Percentiles rank a stretch among this genome's conserved stretches.
Evolutionary conservation across 1,140 invertebrate species (phyloP).

Genomic region (Patella vulgata): DNA sequence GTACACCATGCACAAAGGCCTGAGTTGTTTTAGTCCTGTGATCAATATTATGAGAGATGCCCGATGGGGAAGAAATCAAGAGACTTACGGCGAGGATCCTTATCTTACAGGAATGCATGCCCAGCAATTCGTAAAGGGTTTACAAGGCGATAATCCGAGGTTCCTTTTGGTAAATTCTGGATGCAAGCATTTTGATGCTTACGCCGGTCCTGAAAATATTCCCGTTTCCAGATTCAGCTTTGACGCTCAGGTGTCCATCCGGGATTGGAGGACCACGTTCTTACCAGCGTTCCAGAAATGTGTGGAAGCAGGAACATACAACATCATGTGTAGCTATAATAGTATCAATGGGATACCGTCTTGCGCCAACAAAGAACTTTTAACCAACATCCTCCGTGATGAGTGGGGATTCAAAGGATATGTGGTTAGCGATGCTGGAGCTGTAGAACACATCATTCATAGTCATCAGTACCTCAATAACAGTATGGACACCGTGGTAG

Average conservation of each 20-base stretch:
- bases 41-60: constrained; percentile 65
- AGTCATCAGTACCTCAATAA: constrained; percentile 45
- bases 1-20: constrained; percentile 47
- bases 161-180: constrained; percentile 38
- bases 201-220: constrained; percentile 57
- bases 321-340: too few species aligned
- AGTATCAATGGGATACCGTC: too few species aligned
- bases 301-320: constrained; percentile 15
- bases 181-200: constrained; percentile 52
- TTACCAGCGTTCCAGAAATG: constrained; percentile 42
- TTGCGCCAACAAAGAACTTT: constrained; percentile 39
- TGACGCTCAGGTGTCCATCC: constrained; percentile 42
- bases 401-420: constrained; percentile 58
- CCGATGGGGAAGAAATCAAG: constrained; percentile 63
- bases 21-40: constrained; percentile 62
- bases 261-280: constrained; percentile 40
- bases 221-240: constrained; percentile 51
- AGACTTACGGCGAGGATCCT: constrained; percentile 56
- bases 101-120: constrained; percentile 36
- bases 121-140: constrained; percentile 34
- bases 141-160: constrained; percentile 44
- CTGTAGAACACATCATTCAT: constrained; percentile 42
- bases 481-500: constrained; percentile 38
- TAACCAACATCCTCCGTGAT: constrained; percentile 53
- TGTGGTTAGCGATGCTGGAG: constrained; percentile 56